Evolutionary conservation across 53 echinoderm and acorn worm species (phyloP).

Genomic region (Holothuria leucospilota): DNA sequence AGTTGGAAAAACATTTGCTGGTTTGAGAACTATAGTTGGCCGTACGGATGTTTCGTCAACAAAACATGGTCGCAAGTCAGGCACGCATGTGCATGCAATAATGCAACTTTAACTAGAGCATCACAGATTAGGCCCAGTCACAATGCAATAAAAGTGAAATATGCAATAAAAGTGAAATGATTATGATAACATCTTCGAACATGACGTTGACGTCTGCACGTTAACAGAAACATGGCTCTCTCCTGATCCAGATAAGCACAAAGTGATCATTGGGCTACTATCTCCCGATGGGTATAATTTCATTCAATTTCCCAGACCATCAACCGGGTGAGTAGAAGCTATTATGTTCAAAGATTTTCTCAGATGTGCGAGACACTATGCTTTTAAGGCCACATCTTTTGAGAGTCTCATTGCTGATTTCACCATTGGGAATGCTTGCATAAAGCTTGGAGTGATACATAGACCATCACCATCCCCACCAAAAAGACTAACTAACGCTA

Average conservation of each 20-base stretch:
- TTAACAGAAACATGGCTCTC: conserved; percentile 25
- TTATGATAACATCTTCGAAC: background rate
- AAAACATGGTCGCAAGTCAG: background rate
- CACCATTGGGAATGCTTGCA: background rate
- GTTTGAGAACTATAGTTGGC: no score
- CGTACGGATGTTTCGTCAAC: background rate
- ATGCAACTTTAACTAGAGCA: background rate
- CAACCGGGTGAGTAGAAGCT: background rate
- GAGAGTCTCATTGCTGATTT: no score
- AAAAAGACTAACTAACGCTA: no score
- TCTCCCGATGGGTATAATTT: background rate
- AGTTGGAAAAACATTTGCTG: no score
- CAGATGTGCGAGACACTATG: conserved; percentile 5
- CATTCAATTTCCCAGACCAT: background rate
- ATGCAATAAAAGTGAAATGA: background rate
- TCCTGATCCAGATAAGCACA: conserved; percentile 12
- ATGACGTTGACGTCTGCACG: background rate
- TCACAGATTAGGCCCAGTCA: background rate
- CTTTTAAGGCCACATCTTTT: background rate
- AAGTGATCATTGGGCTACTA: background rate
- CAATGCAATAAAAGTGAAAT: background rate
- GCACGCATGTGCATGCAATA: background rate
- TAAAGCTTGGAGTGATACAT: no score
- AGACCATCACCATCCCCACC: no score
- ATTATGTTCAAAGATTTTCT: conserved; percentile 1